A percentile compares a stretch with the other conserved stretches of the same genome.
These are phyloP conservation scores for Leptopilina boulardi DNA, from an alignment of 1,140 invertebrate genomes.

Conservation along the genomic window DNA sequence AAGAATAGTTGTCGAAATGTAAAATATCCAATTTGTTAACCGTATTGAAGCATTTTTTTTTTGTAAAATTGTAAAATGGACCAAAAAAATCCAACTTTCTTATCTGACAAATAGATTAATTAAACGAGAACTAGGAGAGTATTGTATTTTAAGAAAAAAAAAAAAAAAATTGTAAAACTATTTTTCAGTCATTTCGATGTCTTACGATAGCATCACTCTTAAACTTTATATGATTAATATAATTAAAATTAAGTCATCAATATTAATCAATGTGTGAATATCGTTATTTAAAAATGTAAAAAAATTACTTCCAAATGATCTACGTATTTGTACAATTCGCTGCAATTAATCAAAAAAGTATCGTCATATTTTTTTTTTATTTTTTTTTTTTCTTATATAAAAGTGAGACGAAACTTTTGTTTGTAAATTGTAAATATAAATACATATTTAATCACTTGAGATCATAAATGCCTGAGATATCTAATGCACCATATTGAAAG, in stretches of 20 bases:
- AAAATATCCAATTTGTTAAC: slow-evolving; percentile 36
- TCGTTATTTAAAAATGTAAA: slow-evolving; percentile 43
- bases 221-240: not conserved
- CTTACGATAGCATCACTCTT: slow-evolving; percentile 34
- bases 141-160: slow-evolving; percentile 45
- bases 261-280: slow-evolving; percentile 42
- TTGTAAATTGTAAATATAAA: slow-evolving; percentile 46
- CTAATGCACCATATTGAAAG: slow-evolving; percentile 46
- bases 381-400: not conserved
- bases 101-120: slow-evolving; percentile 47
- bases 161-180: slow-evolving; percentile 53
- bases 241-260: slow-evolving; percentile 25
- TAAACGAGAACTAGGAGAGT: slow-evolving; percentile 61
- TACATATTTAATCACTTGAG: slow-evolving; percentile 61
- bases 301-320: slow-evolving; percentile 38
- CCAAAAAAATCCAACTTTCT: slow-evolving; percentile 47
- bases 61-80: slow-evolving; percentile 35
- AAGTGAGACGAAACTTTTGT: not conserved
- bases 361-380: too few species aligned
- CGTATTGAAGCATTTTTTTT: slow-evolving; percentile 43
- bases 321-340: slow-evolving; percentile 22
- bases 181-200: slow-evolving; percentile 49
- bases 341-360: not conserved
- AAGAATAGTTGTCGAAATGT: slow-evolving; percentile 46
- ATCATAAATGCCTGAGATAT: slow-evolving; percentile 69